These are phyloP conservation scores for Acanthopagrus latus DNA, from an alignment of 2,797 vertebrate genomes.

Conservation along the genomic window DNA sequence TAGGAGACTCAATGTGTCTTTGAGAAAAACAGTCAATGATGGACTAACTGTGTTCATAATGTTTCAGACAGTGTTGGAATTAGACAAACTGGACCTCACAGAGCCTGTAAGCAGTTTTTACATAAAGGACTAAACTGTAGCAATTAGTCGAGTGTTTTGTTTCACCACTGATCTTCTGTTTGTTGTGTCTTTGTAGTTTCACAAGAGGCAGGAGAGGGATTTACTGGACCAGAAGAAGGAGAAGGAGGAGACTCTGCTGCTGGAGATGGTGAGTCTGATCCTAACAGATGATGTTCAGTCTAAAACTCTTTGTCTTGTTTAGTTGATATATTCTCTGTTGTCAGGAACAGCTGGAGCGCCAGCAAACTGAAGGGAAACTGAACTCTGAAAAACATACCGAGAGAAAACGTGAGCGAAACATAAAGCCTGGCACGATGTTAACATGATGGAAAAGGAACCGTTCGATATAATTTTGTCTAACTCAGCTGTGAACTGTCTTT, in stretches of 20 bases:
- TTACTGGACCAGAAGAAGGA: conserved; percentile 94
- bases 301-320: neutral
- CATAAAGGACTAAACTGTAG: neutral
- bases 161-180: neutral
- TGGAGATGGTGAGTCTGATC: conserved; percentile 90
- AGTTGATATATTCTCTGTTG: conserved; percentile 5
- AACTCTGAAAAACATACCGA: conserved; percentile 78
- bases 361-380: conserved; percentile 81
- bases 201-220: conserved; percentile 91
- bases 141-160: neutral
- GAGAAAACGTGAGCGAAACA: conserved; percentile 90
- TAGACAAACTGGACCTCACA: conserved; percentile 95
- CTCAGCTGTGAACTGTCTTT: neutral
- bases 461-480: neutral
- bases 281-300: neutral
- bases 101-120: conserved; percentile 87
- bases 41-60: conserved; percentile 18
- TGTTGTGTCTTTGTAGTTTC: conserved; percentile 83
- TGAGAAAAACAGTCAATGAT: neutral
- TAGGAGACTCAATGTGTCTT: neutral
- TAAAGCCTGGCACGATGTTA: too few relatives aligned
- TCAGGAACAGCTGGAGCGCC: conserved; percentile 93
- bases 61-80: conserved; percentile 91
- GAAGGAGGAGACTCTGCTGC: conserved; percentile 91
- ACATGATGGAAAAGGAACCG: neutral